Conservation (phyloP, 2,113 vertebrate species). For the Pelvicachromis taeniatus region DNA sequence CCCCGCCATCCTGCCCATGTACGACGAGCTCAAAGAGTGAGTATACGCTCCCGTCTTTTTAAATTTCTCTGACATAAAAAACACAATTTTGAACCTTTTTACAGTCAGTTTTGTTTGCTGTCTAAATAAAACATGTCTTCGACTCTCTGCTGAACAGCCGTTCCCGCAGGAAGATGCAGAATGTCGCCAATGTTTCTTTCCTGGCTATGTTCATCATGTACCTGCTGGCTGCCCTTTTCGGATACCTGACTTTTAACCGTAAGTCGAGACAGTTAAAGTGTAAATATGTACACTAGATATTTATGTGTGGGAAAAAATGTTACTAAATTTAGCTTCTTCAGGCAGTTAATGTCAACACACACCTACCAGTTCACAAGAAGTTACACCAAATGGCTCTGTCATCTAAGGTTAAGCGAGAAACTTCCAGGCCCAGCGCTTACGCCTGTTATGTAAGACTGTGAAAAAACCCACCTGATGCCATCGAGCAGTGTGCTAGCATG, state of each 20-base stretch:
- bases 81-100: neutral
- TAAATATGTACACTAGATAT: neutral
- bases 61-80: neutral
- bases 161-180: slow-evolving; percentile 91
- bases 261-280: slow-evolving; percentile 30
- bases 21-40: slow-evolving; percentile 94
- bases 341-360: neutral
- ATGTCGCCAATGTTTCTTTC: slow-evolving; percentile 94
- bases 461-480: slow-evolving; percentile 2
- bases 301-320: neutral
- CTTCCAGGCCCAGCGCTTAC: neutral
- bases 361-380: neutral
- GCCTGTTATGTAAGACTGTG: slow-evolving; percentile 40
- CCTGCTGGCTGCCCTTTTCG: slow-evolving; percentile 92
- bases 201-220: slow-evolving; percentile 98
- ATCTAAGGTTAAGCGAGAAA: neutral
- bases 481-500: neutral
- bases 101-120: neutral
- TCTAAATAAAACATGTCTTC: neutral
- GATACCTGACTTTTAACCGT: slow-evolving; percentile 97
- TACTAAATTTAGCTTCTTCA: neutral
- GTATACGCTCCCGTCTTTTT: neutral
- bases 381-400: neutral
- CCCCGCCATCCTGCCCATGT: slow-evolving; percentile 95
- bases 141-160: slow-evolving; percentile 70